A percentile compares a stretch with the other conserved stretches of the same genome.
These are phyloP conservation scores for Danaus melanippus DNA, from an alignment of 1,140 invertebrate genomes.

Conservation along the genomic window DNA sequence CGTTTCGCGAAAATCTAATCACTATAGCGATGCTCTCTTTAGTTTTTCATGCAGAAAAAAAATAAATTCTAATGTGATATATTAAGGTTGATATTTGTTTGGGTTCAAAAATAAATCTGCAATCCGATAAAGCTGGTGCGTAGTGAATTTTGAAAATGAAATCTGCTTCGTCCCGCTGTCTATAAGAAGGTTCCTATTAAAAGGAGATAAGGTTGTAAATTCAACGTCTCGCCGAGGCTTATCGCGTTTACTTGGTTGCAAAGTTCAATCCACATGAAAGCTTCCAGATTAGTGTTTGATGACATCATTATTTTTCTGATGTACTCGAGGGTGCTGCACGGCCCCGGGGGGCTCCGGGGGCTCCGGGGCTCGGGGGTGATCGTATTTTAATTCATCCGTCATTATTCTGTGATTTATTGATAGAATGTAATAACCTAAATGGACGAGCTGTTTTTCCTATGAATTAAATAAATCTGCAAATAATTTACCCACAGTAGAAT, in stretches of 20 bases:
- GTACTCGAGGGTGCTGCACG: conserved; percentile 51
- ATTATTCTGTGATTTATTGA: conserved; percentile 55
- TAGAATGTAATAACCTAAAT: conserved; percentile 36
- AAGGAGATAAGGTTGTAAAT: conserved; percentile 31
- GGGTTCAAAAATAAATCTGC: conserved; percentile 3
- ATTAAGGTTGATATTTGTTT: conserved; percentile 8
- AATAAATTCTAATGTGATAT: conserved; percentile 5
- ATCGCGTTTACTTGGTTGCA: conserved; percentile 5
- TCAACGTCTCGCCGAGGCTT: background rate
- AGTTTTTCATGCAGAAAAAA: conserved; percentile 2
- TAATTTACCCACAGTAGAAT: too few species aligned
- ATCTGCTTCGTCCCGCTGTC: background rate
- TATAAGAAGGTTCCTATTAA: conserved; percentile 1
- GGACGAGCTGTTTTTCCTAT: too few species aligned
- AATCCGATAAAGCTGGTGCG: conserved; percentile 10
- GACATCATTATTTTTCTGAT: conserved; percentile 70
- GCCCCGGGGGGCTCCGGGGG: conserved; percentile 29
- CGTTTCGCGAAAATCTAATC: background rate
- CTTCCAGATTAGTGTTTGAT: conserved; percentile 71
- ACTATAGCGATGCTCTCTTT: too few species aligned
- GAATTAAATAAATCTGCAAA: too few species aligned
- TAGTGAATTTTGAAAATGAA: conserved; percentile 16
- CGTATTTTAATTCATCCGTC: conserved; percentile 34
- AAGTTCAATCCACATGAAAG: conserved; percentile 69
- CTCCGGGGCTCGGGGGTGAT: conserved; percentile 29